Evolutionary conservation across 2,888 invertebrate genomes (phyloP).

Genomic region (Brachyptera putata): DNA sequence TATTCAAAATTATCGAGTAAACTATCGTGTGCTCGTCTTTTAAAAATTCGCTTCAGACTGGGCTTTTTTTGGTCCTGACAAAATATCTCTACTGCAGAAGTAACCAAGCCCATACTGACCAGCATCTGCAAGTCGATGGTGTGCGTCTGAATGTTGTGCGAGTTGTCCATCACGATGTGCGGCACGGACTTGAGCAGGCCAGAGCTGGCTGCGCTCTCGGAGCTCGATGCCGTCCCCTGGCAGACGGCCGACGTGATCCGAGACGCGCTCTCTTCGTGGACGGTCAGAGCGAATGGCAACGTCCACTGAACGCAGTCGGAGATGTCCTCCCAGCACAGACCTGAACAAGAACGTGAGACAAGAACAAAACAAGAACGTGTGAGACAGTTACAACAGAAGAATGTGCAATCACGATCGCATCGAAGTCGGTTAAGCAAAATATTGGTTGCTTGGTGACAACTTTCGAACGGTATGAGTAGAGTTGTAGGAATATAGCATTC

Average conservation of each 20-base stretch:
- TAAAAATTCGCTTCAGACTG: too few species aligned
- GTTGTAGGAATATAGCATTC: too few species aligned
- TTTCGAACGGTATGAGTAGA: too few species aligned
- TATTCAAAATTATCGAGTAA: too few species aligned
- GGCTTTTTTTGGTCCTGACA: too few species aligned
- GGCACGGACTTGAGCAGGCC: conserved; percentile 61
- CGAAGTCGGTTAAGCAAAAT: too few species aligned
- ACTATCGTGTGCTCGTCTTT: too few species aligned
- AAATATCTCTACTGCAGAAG: too few species aligned
- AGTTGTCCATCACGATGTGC: conserved; percentile 63
- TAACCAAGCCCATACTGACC: conserved; percentile 45
- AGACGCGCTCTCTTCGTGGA: conserved; percentile 54
- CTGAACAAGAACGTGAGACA: conserved; percentile 44
- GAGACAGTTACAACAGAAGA: background rate
- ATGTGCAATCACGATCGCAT: background rate
- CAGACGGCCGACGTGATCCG: conserved; percentile 40
- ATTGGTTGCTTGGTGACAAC: too few species aligned
- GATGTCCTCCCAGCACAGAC: conserved; percentile 70
- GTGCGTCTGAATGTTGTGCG: conserved; percentile 77
- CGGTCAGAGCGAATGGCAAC: conserved; percentile 66
- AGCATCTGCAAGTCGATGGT: conserved; percentile 78
- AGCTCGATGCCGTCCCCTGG: conserved; percentile 49
- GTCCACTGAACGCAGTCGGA: conserved; percentile 78
- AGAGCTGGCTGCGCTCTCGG: conserved; percentile 38
- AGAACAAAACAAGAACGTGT: too few species aligned